Evolutionary conservation across 2,888 invertebrate species (phyloP).

Genomic region (Amiota communis): DNA sequence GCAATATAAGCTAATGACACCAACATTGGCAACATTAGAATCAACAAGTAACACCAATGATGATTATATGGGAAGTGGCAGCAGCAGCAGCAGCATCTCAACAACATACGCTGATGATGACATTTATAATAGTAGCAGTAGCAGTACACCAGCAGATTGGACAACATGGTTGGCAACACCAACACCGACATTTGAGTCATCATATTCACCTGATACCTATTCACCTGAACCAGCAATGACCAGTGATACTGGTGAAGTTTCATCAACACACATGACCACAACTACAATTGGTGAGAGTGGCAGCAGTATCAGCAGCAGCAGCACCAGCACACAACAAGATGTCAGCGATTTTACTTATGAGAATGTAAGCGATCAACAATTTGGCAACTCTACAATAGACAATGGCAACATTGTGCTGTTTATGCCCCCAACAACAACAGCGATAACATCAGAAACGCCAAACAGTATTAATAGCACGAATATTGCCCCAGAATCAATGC

Average conservation of each 20-base stretch:
- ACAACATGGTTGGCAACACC: constrained; percentile 54
- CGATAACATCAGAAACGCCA: constrained; percentile 43
- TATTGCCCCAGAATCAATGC: constrained; percentile 24
- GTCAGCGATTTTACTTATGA: constrained; percentile 7
- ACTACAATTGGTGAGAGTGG: constrained; percentile 31
- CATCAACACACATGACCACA: not conserved
- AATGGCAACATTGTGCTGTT: constrained; percentile 45
- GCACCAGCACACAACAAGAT: constrained; percentile 34
- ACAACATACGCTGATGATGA: constrained; percentile 31
- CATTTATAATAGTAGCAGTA: constrained; percentile 39
- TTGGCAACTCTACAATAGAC: constrained; percentile 15
- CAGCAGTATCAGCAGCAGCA: constrained; percentile 33
- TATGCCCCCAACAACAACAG: not conserved
- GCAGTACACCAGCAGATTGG: constrained; percentile 54
- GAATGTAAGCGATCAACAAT: constrained; percentile 44
- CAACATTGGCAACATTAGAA: constrained; percentile 32
- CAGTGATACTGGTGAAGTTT: constrained; percentile 34
- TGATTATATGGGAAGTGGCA: constrained; percentile 28
- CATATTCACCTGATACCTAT: constrained; percentile 22
- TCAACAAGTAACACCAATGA: constrained; percentile 9
- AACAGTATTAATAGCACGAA: constrained; percentile 56
- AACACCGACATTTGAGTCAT: constrained; percentile 47
- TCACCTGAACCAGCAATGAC: constrained; percentile 5
- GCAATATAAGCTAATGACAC: constrained; percentile 7
- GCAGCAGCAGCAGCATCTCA: constrained; percentile 30